Evolutionary conservation across 2,113 vertebrate genomes (phyloP).

Genomic region (Barnardius zonarius): DNA sequence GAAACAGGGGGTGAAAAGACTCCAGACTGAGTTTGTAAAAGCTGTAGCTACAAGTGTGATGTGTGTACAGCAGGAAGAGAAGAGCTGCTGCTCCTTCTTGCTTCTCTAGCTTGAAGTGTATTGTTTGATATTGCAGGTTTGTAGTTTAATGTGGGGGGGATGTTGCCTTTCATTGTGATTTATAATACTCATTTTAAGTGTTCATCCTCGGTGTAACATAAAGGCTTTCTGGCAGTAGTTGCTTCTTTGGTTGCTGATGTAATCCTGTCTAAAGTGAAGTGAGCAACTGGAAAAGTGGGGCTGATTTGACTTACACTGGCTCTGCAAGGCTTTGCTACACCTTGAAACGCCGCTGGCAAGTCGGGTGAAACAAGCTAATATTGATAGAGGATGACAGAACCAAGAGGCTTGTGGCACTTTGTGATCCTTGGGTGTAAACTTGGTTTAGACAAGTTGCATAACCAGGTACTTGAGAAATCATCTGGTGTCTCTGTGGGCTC

Average conservation of each 20-base stretch:
- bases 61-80: neutral
- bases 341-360: neutral
- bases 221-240: neutral
- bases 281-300: neutral
- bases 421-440: neutral
- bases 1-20: fast-evolving
- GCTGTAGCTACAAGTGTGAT: neutral
- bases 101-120: neutral
- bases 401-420: neutral
- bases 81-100: neutral
- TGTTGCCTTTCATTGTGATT: neutral
- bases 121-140: neutral
- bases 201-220: neutral
- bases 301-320: neutral
- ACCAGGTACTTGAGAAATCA: neutral
- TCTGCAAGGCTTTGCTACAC: neutral
- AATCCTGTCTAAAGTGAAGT: neutral
- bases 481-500: neutral
- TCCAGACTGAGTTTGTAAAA: neutral
- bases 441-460: neutral
- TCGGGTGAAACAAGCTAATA: neutral
- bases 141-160: fast-evolving
- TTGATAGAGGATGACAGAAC: neutral
- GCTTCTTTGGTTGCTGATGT: neutral
- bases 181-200: neutral